These are phyloP conservation scores for Macroramphosus scolopax DNA, from an alignment of 2,797 vertebrate genomes.

Conservation along the genomic window DNA sequence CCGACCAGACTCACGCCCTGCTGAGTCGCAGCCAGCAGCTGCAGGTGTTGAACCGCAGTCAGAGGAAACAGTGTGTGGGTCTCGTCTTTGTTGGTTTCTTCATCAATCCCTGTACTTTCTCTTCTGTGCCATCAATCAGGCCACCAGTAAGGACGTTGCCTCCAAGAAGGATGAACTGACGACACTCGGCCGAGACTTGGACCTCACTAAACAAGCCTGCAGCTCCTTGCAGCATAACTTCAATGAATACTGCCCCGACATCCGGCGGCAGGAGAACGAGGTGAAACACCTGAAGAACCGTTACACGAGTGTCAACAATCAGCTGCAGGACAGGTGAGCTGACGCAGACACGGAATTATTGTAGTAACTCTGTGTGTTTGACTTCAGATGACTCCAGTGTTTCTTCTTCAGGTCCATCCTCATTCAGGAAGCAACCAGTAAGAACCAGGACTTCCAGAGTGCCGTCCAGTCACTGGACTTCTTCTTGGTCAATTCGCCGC, in stretches of 20 bases:
- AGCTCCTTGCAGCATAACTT: conserved; percentile 83
- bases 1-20: conserved; percentile 73
- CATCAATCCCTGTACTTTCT: no score
- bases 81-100: no score
- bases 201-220: conserved; percentile 81
- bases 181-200: conserved; percentile 84
- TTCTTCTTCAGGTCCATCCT: conserved; percentile 76
- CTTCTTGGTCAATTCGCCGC: conserved; percentile 87
- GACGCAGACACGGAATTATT: neutral
- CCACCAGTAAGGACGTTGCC: conserved; percentile 66
- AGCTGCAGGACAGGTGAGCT: conserved; percentile 88
- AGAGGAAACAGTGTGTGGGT: neutral
- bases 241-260: conserved; percentile 89
- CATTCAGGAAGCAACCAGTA: conserved; percentile 76
- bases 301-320: conserved; percentile 79
- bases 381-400: no score
- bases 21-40: conserved; percentile 75
- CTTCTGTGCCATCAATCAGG: conserved; percentile 73
- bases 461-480: conserved; percentile 82
- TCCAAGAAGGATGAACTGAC: conserved; percentile 80
- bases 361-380: no score
- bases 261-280: conserved; percentile 80
- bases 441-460: conserved; percentile 87
- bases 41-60: conserved; percentile 73
- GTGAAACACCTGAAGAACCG: conserved; percentile 88